Conservation (phyloP, 2,797 vertebrate genomes). For the Megaceryle alcyon region DNA sequence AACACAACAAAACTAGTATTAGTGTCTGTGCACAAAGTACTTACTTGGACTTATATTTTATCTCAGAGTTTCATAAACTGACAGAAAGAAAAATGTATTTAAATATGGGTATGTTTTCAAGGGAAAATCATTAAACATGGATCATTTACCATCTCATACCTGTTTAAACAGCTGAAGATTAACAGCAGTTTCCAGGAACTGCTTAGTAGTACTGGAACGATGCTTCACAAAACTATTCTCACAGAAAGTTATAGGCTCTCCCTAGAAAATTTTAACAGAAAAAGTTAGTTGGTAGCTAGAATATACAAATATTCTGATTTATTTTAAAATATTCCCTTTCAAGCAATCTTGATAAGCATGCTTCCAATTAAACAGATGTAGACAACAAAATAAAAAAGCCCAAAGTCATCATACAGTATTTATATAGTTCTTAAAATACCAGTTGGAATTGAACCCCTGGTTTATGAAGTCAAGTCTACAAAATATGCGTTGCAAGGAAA, state of each 20-base stretch:
- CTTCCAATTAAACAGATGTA: not conserved
- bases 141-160: slow-evolving; percentile 78
- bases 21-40: not conserved
- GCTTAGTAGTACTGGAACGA: slow-evolving; percentile 90
- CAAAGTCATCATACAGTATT: not conserved
- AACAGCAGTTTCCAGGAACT: slow-evolving; percentile 93
- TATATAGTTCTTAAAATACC: not conserved
- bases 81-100: not conserved
- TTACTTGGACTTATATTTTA: not conserved
- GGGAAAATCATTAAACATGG: not conserved
- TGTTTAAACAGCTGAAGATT: slow-evolving; percentile 98
- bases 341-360: not conserved
- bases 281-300: not conserved
- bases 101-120: not conserved
- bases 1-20: not conserved
- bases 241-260: slow-evolving; percentile 93
- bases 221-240: slow-evolving; percentile 93
- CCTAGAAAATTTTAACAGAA: slow-evolving; percentile 78
- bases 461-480: not conserved
- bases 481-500: not conserved
- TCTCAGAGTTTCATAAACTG: not conserved
- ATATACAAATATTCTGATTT: not conserved
- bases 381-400: not conserved
- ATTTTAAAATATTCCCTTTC: not conserved
- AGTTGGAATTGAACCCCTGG: not conserved